Conservation (phyloP, 2,113 vertebrate genomes). For the Phalacrocorax brasilianus region DNA sequence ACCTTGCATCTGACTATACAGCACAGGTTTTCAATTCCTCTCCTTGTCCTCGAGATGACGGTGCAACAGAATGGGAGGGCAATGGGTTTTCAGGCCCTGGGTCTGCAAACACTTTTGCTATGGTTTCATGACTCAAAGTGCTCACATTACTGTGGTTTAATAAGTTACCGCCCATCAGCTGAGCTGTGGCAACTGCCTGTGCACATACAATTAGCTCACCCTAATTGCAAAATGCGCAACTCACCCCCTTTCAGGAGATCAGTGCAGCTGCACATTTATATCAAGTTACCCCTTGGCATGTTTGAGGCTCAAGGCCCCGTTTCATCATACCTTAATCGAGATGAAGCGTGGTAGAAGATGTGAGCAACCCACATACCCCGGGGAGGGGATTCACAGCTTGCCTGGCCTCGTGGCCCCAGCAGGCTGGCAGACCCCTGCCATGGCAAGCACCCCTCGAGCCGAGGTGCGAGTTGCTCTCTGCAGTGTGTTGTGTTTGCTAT, state of each 20-base stretch:
- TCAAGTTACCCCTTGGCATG: not conserved
- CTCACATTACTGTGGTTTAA: constrained; percentile 39
- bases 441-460: fast-evolving
- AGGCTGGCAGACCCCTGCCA: fast-evolving
- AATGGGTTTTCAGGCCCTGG: not conserved
- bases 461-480: not conserved
- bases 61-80: not conserved
- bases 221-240: constrained; percentile 20
- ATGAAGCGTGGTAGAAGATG: not conserved
- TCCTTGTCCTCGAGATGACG: not conserved
- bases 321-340: not conserved
- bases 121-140: constrained; percentile 18
- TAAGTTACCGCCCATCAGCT: constrained; percentile 35
- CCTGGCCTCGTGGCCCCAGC: fast-evolving
- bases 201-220: constrained; percentile 20
- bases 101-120: constrained; percentile 26
- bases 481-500: fast-evolving
- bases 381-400: not conserved
- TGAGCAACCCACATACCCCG: fast-evolving
- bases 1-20: not conserved
- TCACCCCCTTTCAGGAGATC: not conserved
- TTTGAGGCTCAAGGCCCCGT: not conserved
- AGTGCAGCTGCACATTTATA: constrained; percentile 1
- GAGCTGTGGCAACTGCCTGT: constrained; percentile 1
- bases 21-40: not conserved